Conservation (phyloP, 2,113 vertebrate genomes). For the Osmerus eperlanus region DNA sequence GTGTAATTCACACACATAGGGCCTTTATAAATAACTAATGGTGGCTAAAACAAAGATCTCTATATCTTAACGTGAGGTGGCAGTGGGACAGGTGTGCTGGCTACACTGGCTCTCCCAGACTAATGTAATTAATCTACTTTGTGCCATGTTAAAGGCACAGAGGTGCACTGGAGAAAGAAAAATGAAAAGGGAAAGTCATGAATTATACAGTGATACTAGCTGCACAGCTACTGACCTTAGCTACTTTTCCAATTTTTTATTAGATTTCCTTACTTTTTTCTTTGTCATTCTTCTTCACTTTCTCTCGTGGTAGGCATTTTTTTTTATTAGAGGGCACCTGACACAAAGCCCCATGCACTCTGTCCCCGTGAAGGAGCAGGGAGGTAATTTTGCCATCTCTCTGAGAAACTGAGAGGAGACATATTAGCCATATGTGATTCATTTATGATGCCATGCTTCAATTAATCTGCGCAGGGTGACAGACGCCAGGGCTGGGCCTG, state of each 20-base stretch:
- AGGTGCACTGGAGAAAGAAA: constrained; percentile 45
- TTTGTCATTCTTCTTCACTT: background rate
- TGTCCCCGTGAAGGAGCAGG: constrained; percentile 10
- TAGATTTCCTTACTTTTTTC: background rate
- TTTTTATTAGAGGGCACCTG: background rate
- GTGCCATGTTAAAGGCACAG: constrained; percentile 43
- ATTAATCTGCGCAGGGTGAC: constrained; percentile 65
- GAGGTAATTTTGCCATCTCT: constrained; percentile 14
- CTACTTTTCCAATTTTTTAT: constrained; percentile 25
- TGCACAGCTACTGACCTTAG: constrained; percentile 45
- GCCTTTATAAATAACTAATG: constrained; percentile 65
- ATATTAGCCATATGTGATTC: constrained; percentile 69
- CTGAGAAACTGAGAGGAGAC: constrained; percentile 8
- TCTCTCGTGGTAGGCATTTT: background rate
- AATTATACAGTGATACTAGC: constrained; percentile 63
- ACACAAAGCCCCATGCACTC: background rate
- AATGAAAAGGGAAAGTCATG: constrained; percentile 62
- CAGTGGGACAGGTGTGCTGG: constrained; percentile 58
- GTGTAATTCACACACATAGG: constrained; percentile 57
- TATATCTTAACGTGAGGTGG: constrained; percentile 58
- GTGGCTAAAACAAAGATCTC: constrained; percentile 53
- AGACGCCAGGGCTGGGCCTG: constrained; percentile 58
- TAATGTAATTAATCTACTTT: constrained; percentile 61
- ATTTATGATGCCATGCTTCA: constrained; percentile 68
- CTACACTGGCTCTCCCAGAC: constrained; percentile 45